phyloP scores from a whole-genome alignment of 2,888 invertebrate species.

The Pristionchus japonicus region DNA sequence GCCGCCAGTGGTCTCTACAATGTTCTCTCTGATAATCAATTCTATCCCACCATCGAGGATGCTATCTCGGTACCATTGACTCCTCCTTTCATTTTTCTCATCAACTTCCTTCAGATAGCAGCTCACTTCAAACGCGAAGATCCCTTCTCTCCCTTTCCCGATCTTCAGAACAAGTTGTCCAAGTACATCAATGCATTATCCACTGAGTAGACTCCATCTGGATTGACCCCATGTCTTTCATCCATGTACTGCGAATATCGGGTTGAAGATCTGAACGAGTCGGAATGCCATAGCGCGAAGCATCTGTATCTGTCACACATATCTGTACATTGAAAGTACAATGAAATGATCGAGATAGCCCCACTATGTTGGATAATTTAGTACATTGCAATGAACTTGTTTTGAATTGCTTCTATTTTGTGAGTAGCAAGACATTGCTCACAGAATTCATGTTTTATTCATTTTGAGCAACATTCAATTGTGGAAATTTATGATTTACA shows the following conservation, averaged over 20 bases:
- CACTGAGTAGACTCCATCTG: not conserved
- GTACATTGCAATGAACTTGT: no score
- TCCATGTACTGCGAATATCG: not conserved
- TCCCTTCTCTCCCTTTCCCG: conserved; percentile 39
- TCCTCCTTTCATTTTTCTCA: not conserved
- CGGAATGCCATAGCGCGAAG: not conserved
- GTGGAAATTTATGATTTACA: not conserved
- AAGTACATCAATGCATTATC: conserved; percentile 10
- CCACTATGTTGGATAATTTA: no score
- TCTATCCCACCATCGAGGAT: conserved; percentile 56
- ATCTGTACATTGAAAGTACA: not conserved
- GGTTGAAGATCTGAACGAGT: not conserved
- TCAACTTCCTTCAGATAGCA: conserved; percentile 7
- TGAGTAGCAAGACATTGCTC: no score
- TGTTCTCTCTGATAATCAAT: conserved; percentile 49
- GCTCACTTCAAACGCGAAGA: not conserved
- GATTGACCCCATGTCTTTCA: not conserved
- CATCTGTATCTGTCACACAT: not conserved
- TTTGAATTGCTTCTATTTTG: no score
- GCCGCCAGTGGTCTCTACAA: conserved; percentile 53
- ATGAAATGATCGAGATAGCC: no score
- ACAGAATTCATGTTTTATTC: conserved; percentile 12
- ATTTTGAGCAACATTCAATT: conserved; percentile 1
- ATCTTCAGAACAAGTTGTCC: conserved; percentile 34
- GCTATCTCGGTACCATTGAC: conserved; percentile 46